Conservation (phyloP, 2,888 invertebrate species). For the Ochropacha duplaris region DNA sequence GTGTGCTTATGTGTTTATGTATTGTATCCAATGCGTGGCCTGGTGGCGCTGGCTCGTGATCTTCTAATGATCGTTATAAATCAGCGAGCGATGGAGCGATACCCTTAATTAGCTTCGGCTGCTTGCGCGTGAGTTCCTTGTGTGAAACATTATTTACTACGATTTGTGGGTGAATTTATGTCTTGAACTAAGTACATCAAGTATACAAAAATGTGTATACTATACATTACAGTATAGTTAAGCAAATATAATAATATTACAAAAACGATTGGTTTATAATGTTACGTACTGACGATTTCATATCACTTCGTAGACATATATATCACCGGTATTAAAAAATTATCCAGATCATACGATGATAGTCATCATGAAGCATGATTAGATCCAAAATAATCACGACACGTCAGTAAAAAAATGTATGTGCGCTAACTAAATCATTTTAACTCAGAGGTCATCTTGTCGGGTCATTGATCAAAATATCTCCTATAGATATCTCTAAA, state of each 20-base stretch:
- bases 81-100: slow-evolving; percentile 52
- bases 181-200: no score
- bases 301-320: no score
- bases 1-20: slow-evolving; percentile 4
- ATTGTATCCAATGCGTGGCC: slow-evolving; percentile 34
- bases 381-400: background rate
- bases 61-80: slow-evolving; percentile 49
- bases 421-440: background rate
- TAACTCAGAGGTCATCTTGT: slow-evolving; percentile 1
- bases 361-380: background rate
- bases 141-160: background rate
- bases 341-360: background rate
- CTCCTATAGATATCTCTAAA: background rate
- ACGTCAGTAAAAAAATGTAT: background rate
- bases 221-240: no score
- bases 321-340: background rate
- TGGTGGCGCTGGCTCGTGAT: slow-evolving; percentile 22
- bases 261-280: no score
- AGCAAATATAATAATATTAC: no score
- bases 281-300: no score
- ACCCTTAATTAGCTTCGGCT: slow-evolving; percentile 56
- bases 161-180: background rate
- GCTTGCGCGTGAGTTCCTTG: slow-evolving; percentile 43
- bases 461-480: slow-evolving; percentile 3
- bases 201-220: no score